Evolutionary conservation across 2,113 vertebrate species (phyloP).

Genomic region (Albula glossodonta): DNA sequence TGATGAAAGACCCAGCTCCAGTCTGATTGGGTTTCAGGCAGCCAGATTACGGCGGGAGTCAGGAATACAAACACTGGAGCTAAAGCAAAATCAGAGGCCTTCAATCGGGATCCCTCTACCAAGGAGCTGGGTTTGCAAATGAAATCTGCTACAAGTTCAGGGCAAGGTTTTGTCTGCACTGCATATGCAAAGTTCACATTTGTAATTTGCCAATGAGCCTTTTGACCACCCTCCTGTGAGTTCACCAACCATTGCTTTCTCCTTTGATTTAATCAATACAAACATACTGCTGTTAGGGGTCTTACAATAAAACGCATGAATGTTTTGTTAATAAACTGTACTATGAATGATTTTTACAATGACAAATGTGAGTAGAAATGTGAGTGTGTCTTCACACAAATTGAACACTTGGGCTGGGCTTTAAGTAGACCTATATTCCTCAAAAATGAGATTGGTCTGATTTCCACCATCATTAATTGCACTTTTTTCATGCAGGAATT

Average conservation of each 20-base stretch:
- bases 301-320: neutral
- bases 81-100: neutral
- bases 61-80: neutral
- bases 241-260: neutral
- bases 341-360: no score
- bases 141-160: neutral
- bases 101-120: neutral
- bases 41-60: conserved; percentile 22
- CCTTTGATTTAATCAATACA: neutral
- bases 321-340: neutral
- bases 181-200: neutral
- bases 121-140: neutral
- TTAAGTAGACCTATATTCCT: neutral
- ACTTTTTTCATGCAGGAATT: neutral
- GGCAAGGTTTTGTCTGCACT: neutral
- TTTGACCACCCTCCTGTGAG: neutral
- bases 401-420: no score
- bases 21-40: conserved; percentile 22
- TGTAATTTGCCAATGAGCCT: neutral
- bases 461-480: neutral
- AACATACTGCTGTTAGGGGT: neutral
- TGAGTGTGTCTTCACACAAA: no score
- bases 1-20: conserved; percentile 33
- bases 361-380: no score
- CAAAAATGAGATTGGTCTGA: neutral